Evolutionary conservation across 2,797 vertebrate species (phyloP), one percentile per base, ranked within the genome.

Genomic region (Lacerta agilis): DNA sequence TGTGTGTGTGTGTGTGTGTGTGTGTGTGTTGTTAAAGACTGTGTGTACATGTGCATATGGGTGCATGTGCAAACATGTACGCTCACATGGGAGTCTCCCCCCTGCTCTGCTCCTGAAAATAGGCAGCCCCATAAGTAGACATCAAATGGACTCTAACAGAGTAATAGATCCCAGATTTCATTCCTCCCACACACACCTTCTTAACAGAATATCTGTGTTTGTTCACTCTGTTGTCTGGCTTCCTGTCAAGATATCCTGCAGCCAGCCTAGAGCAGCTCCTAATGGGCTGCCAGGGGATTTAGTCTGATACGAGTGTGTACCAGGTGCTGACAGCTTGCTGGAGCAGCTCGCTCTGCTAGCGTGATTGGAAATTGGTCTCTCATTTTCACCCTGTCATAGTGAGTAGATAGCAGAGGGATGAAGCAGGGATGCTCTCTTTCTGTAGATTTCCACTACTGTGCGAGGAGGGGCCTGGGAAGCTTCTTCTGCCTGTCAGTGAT

Each of bases 191-290:
- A 4, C 83, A 71, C 85, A 73, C 1, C 90, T 86, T 85, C 86
- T 83, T 6, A 85, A 89, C 6, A 25, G 78, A 90, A 85, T 91
- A 77, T 85, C 89, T 10, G 1, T 0, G 0, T 87, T 89, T 2
- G 15, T 85, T 91, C 4, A 0, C 0, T 0, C 83, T 0, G 0
- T 72, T 86, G 83, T 87, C 90, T 93, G 92, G 89, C 49, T 86
- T 86, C 86, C 91, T 87, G 75, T 94, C 90, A 91, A 71, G 93
- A 90, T 91, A 91, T 93, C 83, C 91, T 85, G 90, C 75, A 85
- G 92, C 91, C 91, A 92, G 91, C 87, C 41, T 17, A 86, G 89
- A 94, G 86, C 89, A 89, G 94, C 92, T 94, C 87, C 89, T 86
- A 89, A 89, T 75, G 91, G 93, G 91, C 92, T 94, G 90, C 91